Evolutionary conservation across 2,113 vertebrate genomes (phyloP), one percentile per base, ranked within the genome.

Genomic region (Salminus brasiliensis): DNA sequence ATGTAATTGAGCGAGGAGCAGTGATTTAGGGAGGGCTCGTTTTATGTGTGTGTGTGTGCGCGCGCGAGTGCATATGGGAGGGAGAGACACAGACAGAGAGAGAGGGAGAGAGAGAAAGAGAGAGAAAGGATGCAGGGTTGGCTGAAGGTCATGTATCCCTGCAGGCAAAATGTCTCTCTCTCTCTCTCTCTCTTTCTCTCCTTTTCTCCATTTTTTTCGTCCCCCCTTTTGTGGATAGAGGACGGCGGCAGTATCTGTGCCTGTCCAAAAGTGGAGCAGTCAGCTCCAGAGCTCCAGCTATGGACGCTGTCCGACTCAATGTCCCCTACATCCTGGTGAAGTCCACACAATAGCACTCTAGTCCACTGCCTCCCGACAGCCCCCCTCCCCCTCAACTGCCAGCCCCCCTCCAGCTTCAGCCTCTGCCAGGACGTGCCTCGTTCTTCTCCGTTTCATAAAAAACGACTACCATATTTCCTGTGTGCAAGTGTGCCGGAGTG

Each of bases 91-190:
- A n/a, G n/a, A n/a, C n/a, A n/a, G n/a, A n/a, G n/a, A n/a, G n/a
- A n/a, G n/a, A 45, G 39, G 36, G 65, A 13, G 36, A 34, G 52
- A 27, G 76, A 34, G 39, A 39, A 49, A 23, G 66, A 67, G 29
- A 71, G 53, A 75, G 76, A 52, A 41, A 69, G 59, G 67, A 81
- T 74, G 72, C 83, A 79, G 86, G 87, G 88, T 79, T 83, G 86
- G 88, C 75, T 93, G 88, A 93, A 94, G 92, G 93, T 93, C 92
- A 91, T 71, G 60, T 86, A 71, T 78, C 77, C 86, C 88, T 88
- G 85, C 86, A 78, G 84, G 80, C 72, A 72, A 72, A 82, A 74
- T 39, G 25, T 59, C 41, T 78, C 52, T 65, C 59, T 83, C 30
- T 76, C 34, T 55, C 65, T 16, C 25, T 78, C 62, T 76, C 25